Evolutionary conservation across 2,888 invertebrate species (phyloP), one percentile per base, ranked within the genome.

Genomic region (Sthenelais limicola): DNA sequence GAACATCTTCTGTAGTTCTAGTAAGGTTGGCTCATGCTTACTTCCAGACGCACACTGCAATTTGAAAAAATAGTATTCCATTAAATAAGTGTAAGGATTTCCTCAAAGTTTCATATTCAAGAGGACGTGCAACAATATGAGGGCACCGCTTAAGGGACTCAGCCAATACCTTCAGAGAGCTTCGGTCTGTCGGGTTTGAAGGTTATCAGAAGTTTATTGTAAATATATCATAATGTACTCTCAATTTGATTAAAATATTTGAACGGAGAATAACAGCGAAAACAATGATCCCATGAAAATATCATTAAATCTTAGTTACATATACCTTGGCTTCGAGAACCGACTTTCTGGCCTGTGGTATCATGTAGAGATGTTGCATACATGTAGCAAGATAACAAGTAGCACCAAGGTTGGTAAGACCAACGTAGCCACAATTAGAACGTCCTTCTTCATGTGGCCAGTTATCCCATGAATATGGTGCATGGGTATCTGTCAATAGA

Each of bases 321-420:
- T n/a, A n/a, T 72, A 87, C 86, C 81, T 94, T 93, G 0, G 94
- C 93, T 5, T 91, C 91, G 71, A 97, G 89, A 80, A 97, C 92
- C 0, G 95, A 94, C 62, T 93, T 92, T 68, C 97, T 90, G 0
- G 96, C 95, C 84, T 94, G 94, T 4, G 97, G 97, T 93, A 97
- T 96, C 97, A 97, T 97, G 87, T 95, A 97, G 77, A 97, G 89
- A 88, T 97, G 97, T 87, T 97, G 97, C 92, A 97, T 94, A 84
- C 97, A 97, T 1, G 97, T 95, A 12, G 97, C 97, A 96, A 97
- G 96, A 88, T 97, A 97, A 87, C 97, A 97, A 0, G 97, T 97
- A 32, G 97, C 97, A 32, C 97, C 97, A 21, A 97, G 90, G 89
- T 97, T 97, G 0, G 96, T 96, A 3, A 97, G 90, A 0, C 97